Conservation (phyloP, 2,113 vertebrate species). For the Phaethon lepturus region DNA sequence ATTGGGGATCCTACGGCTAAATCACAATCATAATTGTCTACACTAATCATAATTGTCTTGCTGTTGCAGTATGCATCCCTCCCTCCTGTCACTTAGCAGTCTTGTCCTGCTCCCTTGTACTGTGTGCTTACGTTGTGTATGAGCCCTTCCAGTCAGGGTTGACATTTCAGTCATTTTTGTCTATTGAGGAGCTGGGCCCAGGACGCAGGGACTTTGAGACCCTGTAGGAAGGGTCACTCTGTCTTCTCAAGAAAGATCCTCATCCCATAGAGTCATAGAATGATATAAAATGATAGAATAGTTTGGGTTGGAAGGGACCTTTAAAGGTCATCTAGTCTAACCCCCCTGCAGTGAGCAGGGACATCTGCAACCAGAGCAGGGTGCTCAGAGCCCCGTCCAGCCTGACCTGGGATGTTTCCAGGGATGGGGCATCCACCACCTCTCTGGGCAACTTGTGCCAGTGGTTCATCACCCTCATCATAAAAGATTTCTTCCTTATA, state of each 20-base stretch:
- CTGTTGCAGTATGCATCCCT: neutral
- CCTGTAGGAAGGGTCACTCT: neutral
- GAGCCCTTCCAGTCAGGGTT: neutral
- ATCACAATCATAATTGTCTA: conserved; percentile 54
- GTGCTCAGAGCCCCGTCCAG: too few species aligned
- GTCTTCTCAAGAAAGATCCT: neutral
- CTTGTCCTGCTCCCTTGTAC: neutral
- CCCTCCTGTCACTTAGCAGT: neutral
- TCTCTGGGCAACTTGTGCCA: too few species aligned
- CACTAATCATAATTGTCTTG: conserved; percentile 43
- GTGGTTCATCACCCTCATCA: too few species aligned
- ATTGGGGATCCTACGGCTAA: conserved; percentile 27
- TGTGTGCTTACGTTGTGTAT: accelerated
- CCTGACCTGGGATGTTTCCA: too few species aligned
- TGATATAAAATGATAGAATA: too few species aligned
- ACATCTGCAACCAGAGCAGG: too few species aligned
- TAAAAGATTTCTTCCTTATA: too few species aligned
- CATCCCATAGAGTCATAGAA: neutral
- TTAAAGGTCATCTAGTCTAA: too few species aligned
- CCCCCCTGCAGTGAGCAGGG: too few species aligned
- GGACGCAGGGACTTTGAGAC: neutral
- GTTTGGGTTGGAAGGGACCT: too few species aligned
- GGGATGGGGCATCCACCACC: too few species aligned
- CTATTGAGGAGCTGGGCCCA: neutral
- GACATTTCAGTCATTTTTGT: neutral